Evolutionary conservation across 1,140 invertebrate genomes (phyloP).

Genomic region (Saxidomus purpurata): DNA sequence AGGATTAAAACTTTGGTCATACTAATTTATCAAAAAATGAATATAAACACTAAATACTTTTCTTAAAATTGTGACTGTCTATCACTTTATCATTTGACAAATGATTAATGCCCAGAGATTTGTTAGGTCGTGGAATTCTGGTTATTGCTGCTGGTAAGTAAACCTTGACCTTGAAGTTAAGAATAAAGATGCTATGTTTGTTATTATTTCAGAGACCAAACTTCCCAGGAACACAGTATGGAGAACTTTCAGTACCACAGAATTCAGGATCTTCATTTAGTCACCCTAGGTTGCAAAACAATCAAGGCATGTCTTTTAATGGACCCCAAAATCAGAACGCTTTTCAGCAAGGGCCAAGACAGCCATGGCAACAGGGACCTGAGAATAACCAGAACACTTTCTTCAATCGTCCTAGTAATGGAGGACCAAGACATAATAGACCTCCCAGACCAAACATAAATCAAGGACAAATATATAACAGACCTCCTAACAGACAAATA

Average conservation of each 20-base stretch:
- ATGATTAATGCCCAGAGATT: no score
- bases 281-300: not conserved
- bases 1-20: no score
- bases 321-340: not conserved
- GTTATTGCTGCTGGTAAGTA: no score
- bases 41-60: no score
- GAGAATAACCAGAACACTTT: not conserved
- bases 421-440: not conserved
- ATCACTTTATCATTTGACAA: no score
- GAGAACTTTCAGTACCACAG: not conserved
- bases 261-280: not conserved
- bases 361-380: not conserved
- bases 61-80: no score
- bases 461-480: not conserved
- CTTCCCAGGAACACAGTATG: not conserved
- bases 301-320: not conserved
- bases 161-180: no score
- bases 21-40: no score
- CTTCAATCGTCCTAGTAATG: not conserved
- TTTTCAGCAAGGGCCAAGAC: not conserved
- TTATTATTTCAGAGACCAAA: slow-evolving; percentile 1
- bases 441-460: not conserved
- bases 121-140: no score
- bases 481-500: not conserved
- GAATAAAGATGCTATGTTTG: no score